Conservation (phyloP, 2,888 invertebrate genomes). For the Blera fallax region DNA sequence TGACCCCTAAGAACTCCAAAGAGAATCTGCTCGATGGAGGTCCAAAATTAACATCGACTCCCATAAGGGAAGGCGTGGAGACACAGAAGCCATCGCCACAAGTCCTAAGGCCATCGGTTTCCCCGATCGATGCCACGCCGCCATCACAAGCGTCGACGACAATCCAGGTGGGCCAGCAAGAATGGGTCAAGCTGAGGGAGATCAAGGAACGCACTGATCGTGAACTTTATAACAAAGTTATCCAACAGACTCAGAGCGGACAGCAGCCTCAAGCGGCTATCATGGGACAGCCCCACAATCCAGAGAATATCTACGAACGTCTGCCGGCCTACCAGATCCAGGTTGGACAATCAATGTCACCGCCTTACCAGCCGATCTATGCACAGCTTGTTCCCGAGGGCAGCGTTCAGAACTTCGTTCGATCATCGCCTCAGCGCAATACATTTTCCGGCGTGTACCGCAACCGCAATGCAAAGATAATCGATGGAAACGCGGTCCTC, state of each 20-base stretch:
- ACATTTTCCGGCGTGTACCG: constrained; percentile 78
- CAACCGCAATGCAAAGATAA: constrained; percentile 77
- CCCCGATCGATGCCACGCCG: constrained; percentile 56
- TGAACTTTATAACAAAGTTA: constrained; percentile 78
- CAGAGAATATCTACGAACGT: constrained; percentile 79
- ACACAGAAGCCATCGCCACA: constrained; percentile 35
- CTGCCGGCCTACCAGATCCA: constrained; percentile 73
- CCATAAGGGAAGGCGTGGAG: constrained; percentile 68
- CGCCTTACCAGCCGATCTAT: constrained; percentile 65
- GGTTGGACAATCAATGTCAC: constrained; percentile 50
- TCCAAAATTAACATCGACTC: constrained; percentile 76
- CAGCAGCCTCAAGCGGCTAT: not conserved
- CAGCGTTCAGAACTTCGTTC: constrained; percentile 75
- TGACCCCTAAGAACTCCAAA: constrained; percentile 74
- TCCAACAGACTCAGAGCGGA: constrained; percentile 76
- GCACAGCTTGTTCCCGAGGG: constrained; percentile 71
- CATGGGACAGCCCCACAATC: constrained; percentile 53
- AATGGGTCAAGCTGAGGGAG: constrained; percentile 80
- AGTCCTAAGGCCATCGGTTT: constrained; percentile 39
- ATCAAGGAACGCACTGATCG: constrained; percentile 80
- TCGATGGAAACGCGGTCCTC: constrained; percentile 75
- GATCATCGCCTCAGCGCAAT: constrained; percentile 79
- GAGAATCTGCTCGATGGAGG: constrained; percentile 74
- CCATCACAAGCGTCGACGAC: constrained; percentile 18
- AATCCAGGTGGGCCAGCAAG: constrained; percentile 75